Evolutionary conservation across 2,797 vertebrate genomes (phyloP).

Genomic region (Macroramphosus scolopax): DNA sequence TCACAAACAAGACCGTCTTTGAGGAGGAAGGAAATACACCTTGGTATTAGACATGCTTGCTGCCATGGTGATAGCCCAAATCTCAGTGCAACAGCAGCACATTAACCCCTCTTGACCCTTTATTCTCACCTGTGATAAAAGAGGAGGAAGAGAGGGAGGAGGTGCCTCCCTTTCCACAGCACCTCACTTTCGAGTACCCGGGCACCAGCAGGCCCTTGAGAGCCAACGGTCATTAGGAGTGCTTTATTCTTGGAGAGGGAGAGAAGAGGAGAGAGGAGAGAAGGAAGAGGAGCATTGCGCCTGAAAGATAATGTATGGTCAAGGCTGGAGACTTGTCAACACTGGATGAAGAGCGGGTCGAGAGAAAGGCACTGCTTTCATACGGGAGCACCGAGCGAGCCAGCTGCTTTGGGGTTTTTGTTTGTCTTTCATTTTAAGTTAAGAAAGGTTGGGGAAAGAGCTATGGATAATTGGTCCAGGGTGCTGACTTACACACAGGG

Average conservation of each 20-base stretch:
- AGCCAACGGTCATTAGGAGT: conserved; percentile 78
- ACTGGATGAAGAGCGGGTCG: conserved; percentile 64
- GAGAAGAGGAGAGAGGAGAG: conserved; percentile 55
- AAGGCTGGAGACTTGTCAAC: conserved; percentile 68
- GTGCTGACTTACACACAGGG: conserved; percentile 68
- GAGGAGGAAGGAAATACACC: conserved; percentile 49
- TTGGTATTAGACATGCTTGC: conserved; percentile 61
- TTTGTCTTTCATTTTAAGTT: conserved; percentile 67
- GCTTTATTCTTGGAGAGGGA: conserved; percentile 79
- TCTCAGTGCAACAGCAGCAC: conserved; percentile 77
- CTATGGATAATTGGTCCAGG: conserved; percentile 65
- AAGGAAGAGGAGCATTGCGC: conserved; percentile 64
- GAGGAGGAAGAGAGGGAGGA: conserved; percentile 69
- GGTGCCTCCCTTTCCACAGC: conserved; percentile 56
- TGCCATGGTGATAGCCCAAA: conserved; percentile 76
- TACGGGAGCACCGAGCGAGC: conserved; percentile 47
- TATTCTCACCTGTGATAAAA: conserved; percentile 86
- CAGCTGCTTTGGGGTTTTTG: conserved; percentile 76
- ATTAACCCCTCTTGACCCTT: conserved; percentile 85
- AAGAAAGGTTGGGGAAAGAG: conserved; percentile 61
- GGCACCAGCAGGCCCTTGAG: conserved; percentile 80
- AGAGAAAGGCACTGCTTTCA: conserved; percentile 60
- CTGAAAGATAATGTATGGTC: conserved; percentile 72
- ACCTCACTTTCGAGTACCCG: conserved; percentile 73
- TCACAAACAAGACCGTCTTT: conserved; percentile 59